phyloP scores from a whole-genome alignment of 2,113 vertebrate species.

The Beaufortia kweichowensis region DNA sequence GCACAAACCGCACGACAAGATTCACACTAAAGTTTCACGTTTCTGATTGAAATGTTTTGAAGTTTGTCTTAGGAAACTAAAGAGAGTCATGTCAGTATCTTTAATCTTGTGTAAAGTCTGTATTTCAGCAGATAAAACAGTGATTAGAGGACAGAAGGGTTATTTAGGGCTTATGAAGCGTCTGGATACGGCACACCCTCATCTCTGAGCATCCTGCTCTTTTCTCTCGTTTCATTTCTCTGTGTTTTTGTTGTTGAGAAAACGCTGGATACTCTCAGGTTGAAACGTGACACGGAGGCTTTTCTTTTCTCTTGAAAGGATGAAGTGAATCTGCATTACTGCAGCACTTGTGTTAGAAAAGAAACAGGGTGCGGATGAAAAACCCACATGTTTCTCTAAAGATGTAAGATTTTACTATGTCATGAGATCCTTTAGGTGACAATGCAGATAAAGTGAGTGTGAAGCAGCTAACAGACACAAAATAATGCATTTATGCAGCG shows the following conservation, averaged over 20 bases:
- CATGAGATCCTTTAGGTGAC: neutral
- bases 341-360: slow-evolving; percentile 27
- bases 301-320: slow-evolving; percentile 63
- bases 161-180: slow-evolving; percentile 69
- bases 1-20: too few species aligned
- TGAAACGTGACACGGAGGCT: slow-evolving; percentile 62
- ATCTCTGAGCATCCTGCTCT: slow-evolving; percentile 26
- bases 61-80: too few species aligned
- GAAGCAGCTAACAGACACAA: too few species aligned
- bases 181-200: slow-evolving; percentile 53
- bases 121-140: slow-evolving; percentile 57
- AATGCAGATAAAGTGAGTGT: too few species aligned
- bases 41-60: neutral
- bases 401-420: neutral
- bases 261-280: slow-evolving; percentile 45
- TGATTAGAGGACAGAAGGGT: slow-evolving; percentile 69
- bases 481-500: too few species aligned
- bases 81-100: slow-evolving; percentile 9
- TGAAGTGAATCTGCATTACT: slow-evolving; percentile 45
- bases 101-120: slow-evolving; percentile 41
- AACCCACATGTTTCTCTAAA: neutral
- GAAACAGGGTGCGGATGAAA: slow-evolving; percentile 19
- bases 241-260: slow-evolving; percentile 46
- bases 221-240: neutral
- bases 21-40: neutral